Conservation (phyloP, 2,113 vertebrate species). For the Polypterus senegalus region DNA sequence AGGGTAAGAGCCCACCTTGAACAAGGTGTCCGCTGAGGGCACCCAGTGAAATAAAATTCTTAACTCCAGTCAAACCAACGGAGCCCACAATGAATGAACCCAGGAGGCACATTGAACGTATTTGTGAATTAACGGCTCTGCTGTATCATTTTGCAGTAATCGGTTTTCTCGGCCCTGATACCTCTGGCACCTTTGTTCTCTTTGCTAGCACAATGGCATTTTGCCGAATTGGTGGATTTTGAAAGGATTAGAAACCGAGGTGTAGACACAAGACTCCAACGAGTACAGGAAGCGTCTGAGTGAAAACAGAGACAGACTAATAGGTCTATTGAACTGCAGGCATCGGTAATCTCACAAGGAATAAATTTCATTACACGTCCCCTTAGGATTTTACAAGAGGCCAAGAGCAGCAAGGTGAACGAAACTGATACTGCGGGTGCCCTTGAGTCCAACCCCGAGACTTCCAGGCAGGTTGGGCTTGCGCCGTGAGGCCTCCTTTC, state of each 20-base stretch:
- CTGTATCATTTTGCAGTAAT: too few species aligned
- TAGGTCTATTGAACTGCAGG: conserved; percentile 18
- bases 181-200: too few species aligned
- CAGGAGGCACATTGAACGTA: too few species aligned
- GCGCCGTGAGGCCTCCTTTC: conserved; percentile 4
- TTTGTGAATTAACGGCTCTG: too few species aligned
- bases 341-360: conserved; percentile 40
- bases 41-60: too few species aligned
- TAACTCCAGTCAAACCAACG: too few species aligned
- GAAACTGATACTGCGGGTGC: conserved; percentile 46
- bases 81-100: too few species aligned
- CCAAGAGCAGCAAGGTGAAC: conserved; percentile 40
- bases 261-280: conserved; percentile 29
- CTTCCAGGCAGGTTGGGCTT: conserved; percentile 11
- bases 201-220: too few species aligned
- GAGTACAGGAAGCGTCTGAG: conserved; percentile 56
- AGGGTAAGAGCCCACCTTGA: too few species aligned
- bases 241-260: not conserved
- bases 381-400: conserved; percentile 48
- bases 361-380: conserved; percentile 43
- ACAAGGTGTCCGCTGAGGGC: too few species aligned
- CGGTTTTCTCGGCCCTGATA: too few species aligned
- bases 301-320: conserved; percentile 48
- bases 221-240: not conserved
- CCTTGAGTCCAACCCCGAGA: conserved; percentile 29